phyloP scores from a whole-genome alignment of 1,140 invertebrate genomes.

The Lepidurus packardi region DNA sequence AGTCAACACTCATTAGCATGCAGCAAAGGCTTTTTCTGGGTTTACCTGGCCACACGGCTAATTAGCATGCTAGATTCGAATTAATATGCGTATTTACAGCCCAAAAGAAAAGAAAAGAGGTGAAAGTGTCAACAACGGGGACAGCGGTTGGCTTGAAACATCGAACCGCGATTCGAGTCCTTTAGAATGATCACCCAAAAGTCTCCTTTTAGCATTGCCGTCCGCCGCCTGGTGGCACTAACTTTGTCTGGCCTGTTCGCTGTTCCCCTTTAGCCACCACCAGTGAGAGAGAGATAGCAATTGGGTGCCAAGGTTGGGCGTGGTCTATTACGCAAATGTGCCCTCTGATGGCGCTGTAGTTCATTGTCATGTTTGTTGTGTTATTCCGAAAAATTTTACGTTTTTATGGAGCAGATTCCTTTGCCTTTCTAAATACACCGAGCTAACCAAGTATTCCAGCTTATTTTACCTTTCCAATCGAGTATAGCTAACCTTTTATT shows the following conservation, averaged over 20 bases:
- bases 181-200: no score
- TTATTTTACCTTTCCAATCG: no score
- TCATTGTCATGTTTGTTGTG: slow-evolving; percentile 17
- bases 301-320: not conserved
- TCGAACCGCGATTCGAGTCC: not conserved
- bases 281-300: no score
- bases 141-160: not conserved
- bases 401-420: not conserved
- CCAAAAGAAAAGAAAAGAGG: not conserved
- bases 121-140: slow-evolving; percentile 10
- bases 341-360: not conserved
- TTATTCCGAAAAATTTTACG: not conserved
- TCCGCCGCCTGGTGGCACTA: no score
- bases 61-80: not conserved
- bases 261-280: no score
- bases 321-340: slow-evolving; percentile 3
- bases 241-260: no score
- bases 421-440: not conserved
- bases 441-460: not conserved
- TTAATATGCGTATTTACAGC: not conserved
- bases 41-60: not conserved
- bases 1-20: not conserved
- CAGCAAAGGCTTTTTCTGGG: not conserved
- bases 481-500: no score
- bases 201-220: no score